Conservation (phyloP, 2,113 vertebrate species). For the Oenanthe melanoleuca region DNA sequence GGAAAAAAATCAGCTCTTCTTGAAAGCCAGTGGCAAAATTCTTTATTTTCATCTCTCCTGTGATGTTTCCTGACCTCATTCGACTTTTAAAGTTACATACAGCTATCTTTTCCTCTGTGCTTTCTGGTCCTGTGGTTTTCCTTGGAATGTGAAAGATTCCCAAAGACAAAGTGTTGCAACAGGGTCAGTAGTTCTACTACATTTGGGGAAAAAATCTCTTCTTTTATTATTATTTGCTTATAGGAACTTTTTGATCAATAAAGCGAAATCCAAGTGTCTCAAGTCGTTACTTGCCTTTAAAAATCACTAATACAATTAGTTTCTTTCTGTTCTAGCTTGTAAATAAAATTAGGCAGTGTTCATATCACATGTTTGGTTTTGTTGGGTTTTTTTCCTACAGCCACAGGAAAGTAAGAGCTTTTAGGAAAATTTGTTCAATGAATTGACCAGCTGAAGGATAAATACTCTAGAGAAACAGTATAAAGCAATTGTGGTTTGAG, state of each 20-base stretch:
- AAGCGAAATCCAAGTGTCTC: neutral
- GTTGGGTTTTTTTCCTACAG: neutral
- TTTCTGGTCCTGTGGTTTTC: neutral
- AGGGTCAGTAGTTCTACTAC: neutral
- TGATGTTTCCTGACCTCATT: neutral
- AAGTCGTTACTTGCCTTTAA: neutral
- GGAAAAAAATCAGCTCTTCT: neutral
- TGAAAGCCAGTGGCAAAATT: neutral
- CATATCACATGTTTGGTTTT: neutral
- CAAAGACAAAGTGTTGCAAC: neutral
- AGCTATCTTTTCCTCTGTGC: neutral
- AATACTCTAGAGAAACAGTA: neutral
- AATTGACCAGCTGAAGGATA: neutral
- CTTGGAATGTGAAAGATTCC: neutral
- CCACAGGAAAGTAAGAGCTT: neutral
- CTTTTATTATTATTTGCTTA: neutral
- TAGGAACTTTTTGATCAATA: neutral
- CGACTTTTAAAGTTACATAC: neutral
- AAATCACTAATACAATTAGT: neutral
- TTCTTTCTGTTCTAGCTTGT: neutral
- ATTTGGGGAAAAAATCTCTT: neutral
- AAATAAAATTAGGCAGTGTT: neutral
- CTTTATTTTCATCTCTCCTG: constrained; percentile 35
- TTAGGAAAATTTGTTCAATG: neutral
- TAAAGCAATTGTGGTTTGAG: neutral